Base-by-base conservation (phyloP, 2,113 vertebrate genomes). In the Charina bottae region DNA sequence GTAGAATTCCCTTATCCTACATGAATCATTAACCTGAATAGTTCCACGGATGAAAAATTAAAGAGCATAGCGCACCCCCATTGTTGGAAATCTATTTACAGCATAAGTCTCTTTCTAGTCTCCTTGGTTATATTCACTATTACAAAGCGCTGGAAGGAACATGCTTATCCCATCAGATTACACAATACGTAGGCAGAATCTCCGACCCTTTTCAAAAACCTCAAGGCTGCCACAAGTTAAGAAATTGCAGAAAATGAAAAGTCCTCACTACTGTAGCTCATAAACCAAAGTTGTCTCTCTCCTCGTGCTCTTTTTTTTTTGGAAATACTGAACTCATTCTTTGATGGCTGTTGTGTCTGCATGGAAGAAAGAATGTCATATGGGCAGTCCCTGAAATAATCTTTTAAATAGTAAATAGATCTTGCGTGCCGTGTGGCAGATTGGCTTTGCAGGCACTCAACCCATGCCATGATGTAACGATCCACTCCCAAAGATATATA, bases 71-170 rank as follows among this genome's bases (percentile, higher is more conserved):
- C 68, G 2, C 54, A 94, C 91, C 83, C 19, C 90, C 0, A 0
- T 90, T 93, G 94, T 90, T 21, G 58, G 89, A 96, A 87, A 84
- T 15, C 55, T 94, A 5, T 95, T 94, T 93, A 83, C 88, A 93
- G 23, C 33, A 15, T 83, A 89, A 54, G 94, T 87, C 37, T 87
- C 62, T 46, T 92, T 92, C 88, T 17, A 26, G 0, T 94, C 42
- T 93, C 46, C 0, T 12, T 60, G 1, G 5, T 64, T 85, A 0
- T 89, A 93, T 28, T 89, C 26, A 26, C 92, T 56, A 42, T 72
- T 93, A 19, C 56, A 11, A 72, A 91, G 64, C 37, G 42, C 62
- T 0, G 1, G 46, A n/a, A 60, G 92, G 78, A 92, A 49, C 2
- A 26, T 24, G 55, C 2, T 17, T n/a, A 24, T 8, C 78, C 86